Base-by-base conservation (phyloP, 1,140 invertebrate genomes). In the Diachasma alloeum region DNA sequence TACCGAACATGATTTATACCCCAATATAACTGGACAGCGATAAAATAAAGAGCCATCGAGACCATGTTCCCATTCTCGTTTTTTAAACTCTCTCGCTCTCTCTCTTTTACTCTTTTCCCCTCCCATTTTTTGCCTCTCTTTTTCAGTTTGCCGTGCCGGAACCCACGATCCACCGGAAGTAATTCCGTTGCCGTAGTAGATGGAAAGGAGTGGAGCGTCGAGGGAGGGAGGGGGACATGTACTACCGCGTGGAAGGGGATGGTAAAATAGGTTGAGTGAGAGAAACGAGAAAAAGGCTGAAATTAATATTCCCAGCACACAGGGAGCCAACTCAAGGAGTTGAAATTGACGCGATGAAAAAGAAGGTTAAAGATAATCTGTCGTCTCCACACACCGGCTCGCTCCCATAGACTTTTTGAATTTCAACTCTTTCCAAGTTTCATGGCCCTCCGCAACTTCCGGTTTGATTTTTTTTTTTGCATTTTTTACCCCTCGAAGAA, bases 1-100 rank as follows among this genome's bases (percentile, higher is more conserved):
- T 81, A 83, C 79, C 77, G 76, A 86, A 84, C 84, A 83, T 85
- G 84, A 85, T 84, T 84, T 84, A 85, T 83, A 76, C 66, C 66
- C 76, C 80, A 79, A 83, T 86, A 84, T 85, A 86, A 83, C 84
- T 83, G 80, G 79, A 69, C 76, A 80, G 79, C 77, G 79, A 85
- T 86, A 83, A 86, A 85, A 81, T 86, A 84, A 85, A 81, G 76
- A 83, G 66, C 66, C 66, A 68, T 68, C 66, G 66, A 68, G 66
- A 68, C 66, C 3, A 17, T 68, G 36, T 42, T 68, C n/a, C 17
- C 66, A 39, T 68, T 68, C 36, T 68, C 66, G 15, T 68, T 39
- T 68, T 68, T 68, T 68, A 15, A 15, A 68, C 8, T 68, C 26
- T 13, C 31, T 68, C 31, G 17, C n/a, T 13, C 15, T 39, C 17